phyloP scores from a whole-genome alignment of 2,797 vertebrate species.

The Enteromius unitaeniatus region DNA sequence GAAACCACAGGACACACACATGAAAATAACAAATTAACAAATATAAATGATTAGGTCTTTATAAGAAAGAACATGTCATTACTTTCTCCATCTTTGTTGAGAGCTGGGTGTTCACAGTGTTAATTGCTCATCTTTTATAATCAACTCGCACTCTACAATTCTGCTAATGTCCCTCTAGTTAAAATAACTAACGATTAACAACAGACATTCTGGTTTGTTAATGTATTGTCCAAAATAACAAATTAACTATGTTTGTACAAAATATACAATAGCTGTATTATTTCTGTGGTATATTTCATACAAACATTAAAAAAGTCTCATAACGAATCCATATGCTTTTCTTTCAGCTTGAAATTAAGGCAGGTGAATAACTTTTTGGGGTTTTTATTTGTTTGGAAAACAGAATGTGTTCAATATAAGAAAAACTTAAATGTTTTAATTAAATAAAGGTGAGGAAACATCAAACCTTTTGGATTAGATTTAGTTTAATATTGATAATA shows the following conservation, averaged over 20 bases:
- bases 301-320: background rate
- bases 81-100: slow-evolving; percentile 16
- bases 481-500: background rate
- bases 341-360: background rate
- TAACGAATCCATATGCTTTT: background rate
- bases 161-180: slow-evolving; percentile 40
- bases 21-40: slow-evolving; percentile 26
- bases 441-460: background rate
- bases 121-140: slow-evolving; percentile 52
- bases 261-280: background rate
- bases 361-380: background rate
- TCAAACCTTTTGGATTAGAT: background rate
- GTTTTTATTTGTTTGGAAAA: background rate
- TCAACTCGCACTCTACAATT: slow-evolving; percentile 38
- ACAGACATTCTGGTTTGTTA: background rate
- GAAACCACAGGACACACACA: slow-evolving; percentile 17
- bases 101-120: slow-evolving; percentile 27
- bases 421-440: background rate
- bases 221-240: background rate
- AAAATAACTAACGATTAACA: slow-evolving; percentile 23
- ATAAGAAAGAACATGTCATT: slow-evolving; percentile 11
- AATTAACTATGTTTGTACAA: background rate
- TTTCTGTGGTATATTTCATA: background rate
- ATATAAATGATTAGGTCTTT: slow-evolving; percentile 25
- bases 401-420: background rate